These are phyloP conservation scores for Numenius arquata DNA, from an alignment of 2,113 vertebrate genomes.

Conservation along the genomic window DNA sequence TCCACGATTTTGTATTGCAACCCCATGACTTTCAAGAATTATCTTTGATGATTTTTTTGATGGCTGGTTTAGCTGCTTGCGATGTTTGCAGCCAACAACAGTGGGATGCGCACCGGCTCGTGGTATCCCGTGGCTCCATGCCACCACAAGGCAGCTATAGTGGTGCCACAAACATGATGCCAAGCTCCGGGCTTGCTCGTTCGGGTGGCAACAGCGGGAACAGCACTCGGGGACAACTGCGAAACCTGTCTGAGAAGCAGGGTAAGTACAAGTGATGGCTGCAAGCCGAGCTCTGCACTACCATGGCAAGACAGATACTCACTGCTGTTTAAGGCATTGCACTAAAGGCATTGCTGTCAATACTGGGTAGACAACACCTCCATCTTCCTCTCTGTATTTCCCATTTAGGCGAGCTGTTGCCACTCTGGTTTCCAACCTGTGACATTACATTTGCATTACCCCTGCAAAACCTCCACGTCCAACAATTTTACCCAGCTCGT, in stretches of 20 bases:
- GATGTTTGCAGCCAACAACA: background rate
- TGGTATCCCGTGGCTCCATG: background rate
- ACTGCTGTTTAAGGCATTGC: background rate
- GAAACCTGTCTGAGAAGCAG: background rate
- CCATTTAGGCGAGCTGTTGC: background rate
- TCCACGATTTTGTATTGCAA: background rate
- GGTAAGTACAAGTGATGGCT: background rate
- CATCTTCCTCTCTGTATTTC: background rate
- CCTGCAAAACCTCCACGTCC: background rate
- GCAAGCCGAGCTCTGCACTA: background rate
- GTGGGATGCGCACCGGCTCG: rapidly evolving
- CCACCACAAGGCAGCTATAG: background rate
- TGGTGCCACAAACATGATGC: rapidly evolving
- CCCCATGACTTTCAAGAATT: background rate
- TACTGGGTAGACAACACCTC: background rate
- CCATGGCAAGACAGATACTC: background rate
- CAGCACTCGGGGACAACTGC: rapidly evolving
- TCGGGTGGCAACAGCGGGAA: background rate
- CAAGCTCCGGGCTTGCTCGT: background rate
- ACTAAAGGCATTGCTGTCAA: background rate
- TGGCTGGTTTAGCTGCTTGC: background rate
- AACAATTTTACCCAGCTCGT: background rate
- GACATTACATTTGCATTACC: background rate
- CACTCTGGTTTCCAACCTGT: background rate
- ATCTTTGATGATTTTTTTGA: background rate